These are phyloP conservation scores for Drosophila kohkoa DNA, from an alignment of 1,140 invertebrate species.

Conservation along the genomic window DNA sequence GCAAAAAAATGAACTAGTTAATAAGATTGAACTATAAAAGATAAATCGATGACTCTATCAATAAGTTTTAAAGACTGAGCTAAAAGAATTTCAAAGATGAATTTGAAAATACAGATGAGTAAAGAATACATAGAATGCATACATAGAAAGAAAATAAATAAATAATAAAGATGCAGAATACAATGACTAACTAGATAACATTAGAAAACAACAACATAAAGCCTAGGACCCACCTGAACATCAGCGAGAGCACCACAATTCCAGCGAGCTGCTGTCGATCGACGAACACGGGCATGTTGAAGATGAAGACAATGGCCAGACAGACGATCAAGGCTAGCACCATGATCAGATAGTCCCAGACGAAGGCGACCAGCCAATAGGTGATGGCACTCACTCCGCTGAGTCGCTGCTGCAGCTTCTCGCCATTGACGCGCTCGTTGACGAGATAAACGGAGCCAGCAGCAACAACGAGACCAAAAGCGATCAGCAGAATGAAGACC, in stretches of 20 bases:
- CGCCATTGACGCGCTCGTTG: slow-evolving; percentile 86
- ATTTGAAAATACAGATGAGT: too few species aligned
- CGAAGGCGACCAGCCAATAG: slow-evolving; percentile 87
- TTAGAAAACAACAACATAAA: neutral
- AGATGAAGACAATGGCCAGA: slow-evolving; percentile 86
- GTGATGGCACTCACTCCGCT: slow-evolving; percentile 87
- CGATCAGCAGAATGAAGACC: slow-evolving; percentile 87
- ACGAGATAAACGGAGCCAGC: slow-evolving; percentile 87
- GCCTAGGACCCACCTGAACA: slow-evolving; percentile 85
- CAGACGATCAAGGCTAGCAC: slow-evolving; percentile 86
- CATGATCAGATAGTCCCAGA: slow-evolving; percentile 87
- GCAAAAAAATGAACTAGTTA: too few species aligned
- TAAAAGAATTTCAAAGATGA: too few species aligned
- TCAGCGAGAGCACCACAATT: slow-evolving; percentile 86
- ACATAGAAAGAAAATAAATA: too few species aligned
- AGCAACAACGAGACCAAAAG: slow-evolving; percentile 87
- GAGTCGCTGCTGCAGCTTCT: slow-evolving; percentile 88
- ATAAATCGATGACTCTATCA: too few species aligned
- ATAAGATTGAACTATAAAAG: too few species aligned
- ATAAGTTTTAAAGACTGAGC: too few species aligned
- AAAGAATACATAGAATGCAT: too few species aligned
- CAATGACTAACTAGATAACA: too few species aligned
- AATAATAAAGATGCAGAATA: too few species aligned
- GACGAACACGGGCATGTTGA: slow-evolving; percentile 88
- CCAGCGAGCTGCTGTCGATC: slow-evolving; percentile 87